A percentile compares a stretch with the other conserved stretches of the same genome.
Conservation (phyloP, 2,113 vertebrate genomes). For the Brachyistius frenatus region DNA sequence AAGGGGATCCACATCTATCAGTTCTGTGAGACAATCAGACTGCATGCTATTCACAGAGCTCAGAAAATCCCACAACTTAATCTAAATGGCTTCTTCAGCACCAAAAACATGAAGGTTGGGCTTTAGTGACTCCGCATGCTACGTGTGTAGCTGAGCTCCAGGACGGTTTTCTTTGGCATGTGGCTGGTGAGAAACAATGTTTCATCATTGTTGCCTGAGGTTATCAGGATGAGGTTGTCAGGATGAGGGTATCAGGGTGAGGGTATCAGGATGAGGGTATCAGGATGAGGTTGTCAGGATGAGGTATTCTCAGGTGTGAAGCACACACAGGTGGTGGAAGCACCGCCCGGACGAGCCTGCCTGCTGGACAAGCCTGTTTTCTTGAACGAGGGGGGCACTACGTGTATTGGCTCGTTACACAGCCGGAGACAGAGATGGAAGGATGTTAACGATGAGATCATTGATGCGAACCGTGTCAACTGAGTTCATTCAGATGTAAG, state of each 20-base stretch:
- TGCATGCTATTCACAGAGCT: too few species aligned
- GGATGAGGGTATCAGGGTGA: conserved; percentile 1
- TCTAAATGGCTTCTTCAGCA: conserved; percentile 40
- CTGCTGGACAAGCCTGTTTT: not conserved
- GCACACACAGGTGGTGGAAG: conserved; percentile 48
- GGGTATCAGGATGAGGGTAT: conserved; percentile 41
- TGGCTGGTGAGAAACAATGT: conserved; percentile 25
- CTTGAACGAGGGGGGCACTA: conserved; percentile 20
- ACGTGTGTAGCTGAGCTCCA: conserved; percentile 1
- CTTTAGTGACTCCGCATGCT: conserved; percentile 35
- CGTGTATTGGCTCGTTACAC: not conserved
- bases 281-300: conserved; percentile 44
- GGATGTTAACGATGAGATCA: not conserved
- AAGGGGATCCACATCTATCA: conserved; percentile 9
- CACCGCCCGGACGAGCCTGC: conserved; percentile 58
- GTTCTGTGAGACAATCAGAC: conserved; percentile 1
- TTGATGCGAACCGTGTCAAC: not conserved
- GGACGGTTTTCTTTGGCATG: conserved; percentile 10
- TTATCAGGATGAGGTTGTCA: conserved; percentile 39
- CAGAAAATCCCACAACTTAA: conserved; percentile 17
- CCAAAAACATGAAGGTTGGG: conserved; percentile 44
- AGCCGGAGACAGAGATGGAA: not conserved
- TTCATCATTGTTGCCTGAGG: conserved; percentile 47
- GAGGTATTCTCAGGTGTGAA: conserved; percentile 62
- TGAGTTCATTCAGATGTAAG: conserved; percentile 21